phyloP scores from a whole-genome alignment of 2,888 invertebrate species.

The Pollenia angustigena region DNA sequence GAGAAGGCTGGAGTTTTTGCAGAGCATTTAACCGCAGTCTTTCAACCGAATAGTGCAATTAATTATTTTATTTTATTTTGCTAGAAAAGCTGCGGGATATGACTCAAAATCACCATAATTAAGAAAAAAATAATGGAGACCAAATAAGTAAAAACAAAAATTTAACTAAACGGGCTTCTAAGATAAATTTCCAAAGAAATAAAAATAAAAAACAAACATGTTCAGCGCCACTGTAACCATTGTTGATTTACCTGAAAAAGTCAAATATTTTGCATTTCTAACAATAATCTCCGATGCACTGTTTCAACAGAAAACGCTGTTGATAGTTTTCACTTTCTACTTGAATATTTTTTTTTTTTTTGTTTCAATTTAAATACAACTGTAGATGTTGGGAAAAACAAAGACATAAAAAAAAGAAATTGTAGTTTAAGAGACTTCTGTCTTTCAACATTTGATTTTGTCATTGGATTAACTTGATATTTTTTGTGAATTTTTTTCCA shows the following conservation, averaged over 20 bases:
- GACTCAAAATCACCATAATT: no score
- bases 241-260: neutral
- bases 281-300: conserved; percentile 27
- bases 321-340: conserved; percentile 22
- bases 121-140: no score
- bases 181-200: neutral
- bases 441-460: conserved; percentile 53
- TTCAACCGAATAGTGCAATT: no score
- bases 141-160: no score
- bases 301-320: conserved; percentile 9
- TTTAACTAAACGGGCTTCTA: no score
- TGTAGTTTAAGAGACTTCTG: conserved; percentile 53
- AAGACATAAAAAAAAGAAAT: neutral
- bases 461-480: conserved; percentile 26
- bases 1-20: no score
- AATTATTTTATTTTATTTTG: no score
- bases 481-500: neutral
- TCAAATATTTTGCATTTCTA: conserved; percentile 27
- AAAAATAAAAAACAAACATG: neutral
- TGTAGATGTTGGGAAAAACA: neutral
- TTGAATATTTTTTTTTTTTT: conserved; percentile 2
- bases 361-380: conserved; percentile 2
- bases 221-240: conserved; percentile 22
- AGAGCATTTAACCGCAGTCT: no score
- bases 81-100: no score